Evolutionary conservation across 37 sponge, comb jelly and placozoan genomes (phyloP).

Genomic region (Dysidea cf. avara): DNA sequence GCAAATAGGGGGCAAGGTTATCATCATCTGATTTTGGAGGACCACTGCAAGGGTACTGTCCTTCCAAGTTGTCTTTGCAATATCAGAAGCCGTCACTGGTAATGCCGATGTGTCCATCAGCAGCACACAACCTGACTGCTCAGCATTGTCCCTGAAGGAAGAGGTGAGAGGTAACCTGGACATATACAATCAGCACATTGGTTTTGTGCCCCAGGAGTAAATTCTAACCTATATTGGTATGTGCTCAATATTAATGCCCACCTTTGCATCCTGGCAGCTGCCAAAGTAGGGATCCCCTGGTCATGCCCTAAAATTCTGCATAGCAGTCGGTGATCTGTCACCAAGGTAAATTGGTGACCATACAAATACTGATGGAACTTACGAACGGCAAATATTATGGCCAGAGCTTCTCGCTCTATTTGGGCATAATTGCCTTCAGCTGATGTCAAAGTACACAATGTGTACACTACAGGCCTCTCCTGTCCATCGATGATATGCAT

Average conservation of each 20-base stretch:
- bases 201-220: no score
- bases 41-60: no score
- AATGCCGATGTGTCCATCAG: neutral
- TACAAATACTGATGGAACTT: neutral
- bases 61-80: neutral
- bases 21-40: neutral
- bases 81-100: slow-evolving; percentile 3
- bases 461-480: slow-evolving; percentile 1
- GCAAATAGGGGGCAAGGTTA: neutral
- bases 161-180: no score
- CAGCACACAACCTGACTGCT: no score
- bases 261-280: no score
- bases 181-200: no score
- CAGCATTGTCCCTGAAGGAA: no score
- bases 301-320: no score
- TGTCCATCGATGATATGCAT: neutral
- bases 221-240: no score
- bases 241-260: no score
- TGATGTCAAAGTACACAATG: neutral
- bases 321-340: neutral
- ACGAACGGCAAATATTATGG: neutral
- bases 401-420: neutral
- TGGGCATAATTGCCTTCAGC: neutral
- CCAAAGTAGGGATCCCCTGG: no score
- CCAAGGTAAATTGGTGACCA: neutral